Evolutionary conservation across 1,140 invertebrate species (phyloP).

Genomic region (Chlorops oryzae): DNA sequence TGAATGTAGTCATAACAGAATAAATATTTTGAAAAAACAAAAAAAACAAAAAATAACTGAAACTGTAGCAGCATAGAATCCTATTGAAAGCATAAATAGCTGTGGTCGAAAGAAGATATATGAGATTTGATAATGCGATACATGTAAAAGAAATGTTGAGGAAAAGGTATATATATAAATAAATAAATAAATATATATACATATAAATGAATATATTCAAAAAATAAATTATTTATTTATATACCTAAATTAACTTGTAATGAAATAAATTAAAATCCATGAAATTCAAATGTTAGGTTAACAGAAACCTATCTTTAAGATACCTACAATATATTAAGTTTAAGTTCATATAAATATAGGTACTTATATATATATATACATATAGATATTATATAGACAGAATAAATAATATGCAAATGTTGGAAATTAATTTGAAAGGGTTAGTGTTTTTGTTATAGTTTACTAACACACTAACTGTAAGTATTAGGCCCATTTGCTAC

Average conservation of each 20-base stretch:
- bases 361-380: neutral
- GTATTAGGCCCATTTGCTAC: too few relatives aligned
- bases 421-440: constrained; percentile 1
- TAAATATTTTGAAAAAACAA: neutral
- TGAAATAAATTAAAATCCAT: neutral
- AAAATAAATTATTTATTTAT: too few relatives aligned
- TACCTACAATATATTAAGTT: neutral
- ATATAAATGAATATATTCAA: too few relatives aligned
- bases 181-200: too few relatives aligned
- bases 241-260: neutral
- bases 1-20: neutral
- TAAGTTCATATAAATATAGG: neutral
- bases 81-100: too few relatives aligned
- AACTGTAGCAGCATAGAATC: too few relatives aligned
- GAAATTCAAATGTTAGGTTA: neutral
- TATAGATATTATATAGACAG: neutral
- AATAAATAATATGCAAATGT: neutral
- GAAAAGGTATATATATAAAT: neutral
- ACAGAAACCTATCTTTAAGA: neutral
- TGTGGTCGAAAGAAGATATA: too few relatives aligned
- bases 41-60: too few relatives aligned
- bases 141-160: neutral
- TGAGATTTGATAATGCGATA: neutral
- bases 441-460: too few relatives aligned
- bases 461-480: too few relatives aligned